phyloP scores from a whole-genome alignment of 2,113 vertebrate genomes.

The Fregetta grallaria region DNA sequence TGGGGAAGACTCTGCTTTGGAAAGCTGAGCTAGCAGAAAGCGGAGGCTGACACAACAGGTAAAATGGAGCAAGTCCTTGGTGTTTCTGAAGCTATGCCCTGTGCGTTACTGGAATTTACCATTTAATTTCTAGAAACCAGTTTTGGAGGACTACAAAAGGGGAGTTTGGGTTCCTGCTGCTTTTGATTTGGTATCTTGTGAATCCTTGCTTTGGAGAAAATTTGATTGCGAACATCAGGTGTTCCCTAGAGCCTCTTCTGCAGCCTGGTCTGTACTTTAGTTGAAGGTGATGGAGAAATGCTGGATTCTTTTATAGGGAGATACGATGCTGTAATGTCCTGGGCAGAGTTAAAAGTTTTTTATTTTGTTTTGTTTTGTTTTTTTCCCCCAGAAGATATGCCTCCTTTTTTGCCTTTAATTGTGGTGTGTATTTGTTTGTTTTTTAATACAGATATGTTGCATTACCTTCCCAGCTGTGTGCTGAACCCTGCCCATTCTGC shows the following conservation, averaged over 20 bases:
- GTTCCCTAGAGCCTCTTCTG: neutral
- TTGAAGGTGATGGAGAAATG: neutral
- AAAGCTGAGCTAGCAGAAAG: neutral
- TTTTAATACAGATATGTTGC: neutral
- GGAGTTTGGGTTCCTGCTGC: neutral
- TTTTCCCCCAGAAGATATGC: neutral
- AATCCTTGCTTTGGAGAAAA: neutral
- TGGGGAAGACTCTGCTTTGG: neutral
- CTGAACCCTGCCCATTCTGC: neutral
- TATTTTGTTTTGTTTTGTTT: no score
- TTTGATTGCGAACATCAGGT: neutral
- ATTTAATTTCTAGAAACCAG: neutral
- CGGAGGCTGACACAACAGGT: fast-evolving
- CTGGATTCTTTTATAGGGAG: neutral
- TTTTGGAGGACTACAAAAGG: neutral
- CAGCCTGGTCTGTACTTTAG: neutral
- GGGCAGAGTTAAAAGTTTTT: neutral
- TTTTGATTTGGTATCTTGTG: neutral
- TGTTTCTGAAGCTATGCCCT: neutral
- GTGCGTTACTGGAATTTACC: neutral
- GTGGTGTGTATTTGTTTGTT: neutral
- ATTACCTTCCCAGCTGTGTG: neutral
- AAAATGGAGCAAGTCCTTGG: neutral
- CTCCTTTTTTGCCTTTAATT: neutral
- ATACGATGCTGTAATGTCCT: fast-evolving